phyloP scores from a whole-genome alignment of 2,888 invertebrate genomes.

The Vandiemenella viatica region DNA sequence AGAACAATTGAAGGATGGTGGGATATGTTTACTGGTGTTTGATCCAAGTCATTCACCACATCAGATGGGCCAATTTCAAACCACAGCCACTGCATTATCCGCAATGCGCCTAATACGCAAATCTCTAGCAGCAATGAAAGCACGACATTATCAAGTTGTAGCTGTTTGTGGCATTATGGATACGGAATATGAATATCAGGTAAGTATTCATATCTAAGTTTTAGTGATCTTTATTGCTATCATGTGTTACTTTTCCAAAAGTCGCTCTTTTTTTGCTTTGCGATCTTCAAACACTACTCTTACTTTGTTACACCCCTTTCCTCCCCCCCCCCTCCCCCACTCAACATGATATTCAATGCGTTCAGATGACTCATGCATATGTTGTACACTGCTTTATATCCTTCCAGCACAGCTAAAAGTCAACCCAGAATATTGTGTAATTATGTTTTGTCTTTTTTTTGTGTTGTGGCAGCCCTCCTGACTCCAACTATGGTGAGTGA shows the following conservation, averaged over 20 bases:
- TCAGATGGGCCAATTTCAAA: conserved; percentile 54
- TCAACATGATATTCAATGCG: too few species aligned
- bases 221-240: neutral
- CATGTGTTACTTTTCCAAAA: neutral
- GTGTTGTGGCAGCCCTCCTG: too few species aligned
- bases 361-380: too few species aligned
- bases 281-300: neutral
- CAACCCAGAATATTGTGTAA: too few species aligned
- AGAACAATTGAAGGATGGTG: conserved; percentile 54
- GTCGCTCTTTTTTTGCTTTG: neutral
- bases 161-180: conserved; percentile 59
- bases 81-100: conserved; percentile 38
- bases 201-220: conserved; percentile 23
- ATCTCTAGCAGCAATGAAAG: conserved; percentile 60
- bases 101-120: conserved; percentile 55
- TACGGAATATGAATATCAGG: conserved; percentile 59
- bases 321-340: too few species aligned
- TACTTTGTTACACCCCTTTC: too few species aligned
- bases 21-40: conserved; percentile 52
- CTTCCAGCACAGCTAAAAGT: too few species aligned
- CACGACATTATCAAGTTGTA: conserved; percentile 75
- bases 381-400: too few species aligned
- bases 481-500: too few species aligned
- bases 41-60: conserved; percentile 74
- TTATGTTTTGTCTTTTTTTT: too few species aligned